Conservation (phyloP, 2,888 invertebrate species). For the Eueremaeus valkanovi region DNA sequence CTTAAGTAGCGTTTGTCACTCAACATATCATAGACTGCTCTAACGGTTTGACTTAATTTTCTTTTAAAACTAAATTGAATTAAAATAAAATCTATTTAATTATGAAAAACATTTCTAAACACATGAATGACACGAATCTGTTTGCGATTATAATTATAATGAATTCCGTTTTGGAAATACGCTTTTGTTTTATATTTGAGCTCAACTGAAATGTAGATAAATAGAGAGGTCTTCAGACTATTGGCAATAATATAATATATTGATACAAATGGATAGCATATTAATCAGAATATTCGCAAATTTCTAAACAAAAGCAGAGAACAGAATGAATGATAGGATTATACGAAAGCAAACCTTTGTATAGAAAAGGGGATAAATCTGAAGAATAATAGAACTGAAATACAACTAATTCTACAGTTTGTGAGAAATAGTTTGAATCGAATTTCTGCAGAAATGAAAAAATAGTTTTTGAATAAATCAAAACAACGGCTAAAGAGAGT, state of each 20-base stretch:
- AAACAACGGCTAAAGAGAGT: constrained; percentile 9
- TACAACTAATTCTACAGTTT: constrained; percentile 1
- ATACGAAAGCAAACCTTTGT: neutral
- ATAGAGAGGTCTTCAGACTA: neutral
- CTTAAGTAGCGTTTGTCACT: neutral
- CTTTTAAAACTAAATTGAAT: neutral
- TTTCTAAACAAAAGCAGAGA: constrained; percentile 2
- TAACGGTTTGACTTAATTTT: neutral
- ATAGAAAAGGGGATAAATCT: neutral
- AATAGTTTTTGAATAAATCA: constrained; percentile 5
- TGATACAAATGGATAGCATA: constrained; percentile 22
- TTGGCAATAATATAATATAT: constrained; percentile 25
- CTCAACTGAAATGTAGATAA: constrained; percentile 20
- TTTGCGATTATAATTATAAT: neutral
- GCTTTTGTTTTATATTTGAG: neutral
- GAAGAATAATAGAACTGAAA: neutral
- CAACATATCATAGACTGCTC: neutral
- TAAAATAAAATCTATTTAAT: too few relatives aligned
- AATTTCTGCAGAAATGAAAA: neutral
- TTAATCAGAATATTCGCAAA: constrained; percentile 14
- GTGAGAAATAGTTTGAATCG: neutral
- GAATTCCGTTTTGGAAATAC: neutral
- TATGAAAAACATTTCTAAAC: neutral
- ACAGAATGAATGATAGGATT: neutral
- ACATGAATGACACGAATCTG: constrained; percentile 5